A percentile compares a stretch with the other conserved stretches of the same genome.
These are phyloP conservation scores for Scolopax mira DNA, from an alignment of 2,113 vertebrate genomes.

Conservation along the genomic window DNA sequence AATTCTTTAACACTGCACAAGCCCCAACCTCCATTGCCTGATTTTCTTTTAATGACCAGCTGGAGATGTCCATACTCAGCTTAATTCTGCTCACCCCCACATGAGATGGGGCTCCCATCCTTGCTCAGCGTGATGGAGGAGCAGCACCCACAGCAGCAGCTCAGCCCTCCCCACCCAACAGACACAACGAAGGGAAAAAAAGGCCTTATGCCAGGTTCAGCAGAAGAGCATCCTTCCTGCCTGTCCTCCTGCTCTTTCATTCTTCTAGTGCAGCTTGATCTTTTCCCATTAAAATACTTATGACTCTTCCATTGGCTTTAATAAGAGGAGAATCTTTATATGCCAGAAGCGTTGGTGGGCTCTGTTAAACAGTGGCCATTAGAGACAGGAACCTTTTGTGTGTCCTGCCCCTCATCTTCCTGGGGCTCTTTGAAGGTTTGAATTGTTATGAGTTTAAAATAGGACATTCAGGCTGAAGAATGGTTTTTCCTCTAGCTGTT, in stretches of 20 bases:
- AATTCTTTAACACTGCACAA: not conserved
- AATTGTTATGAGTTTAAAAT: not conserved
- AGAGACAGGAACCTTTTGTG: not conserved
- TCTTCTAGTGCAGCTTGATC: not conserved
- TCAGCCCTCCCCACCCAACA: not conserved
- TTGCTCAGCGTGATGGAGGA: not conserved
- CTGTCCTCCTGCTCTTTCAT: not conserved
- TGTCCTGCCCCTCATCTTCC: not conserved
- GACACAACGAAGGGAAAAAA: not conserved
- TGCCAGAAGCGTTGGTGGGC: not conserved
- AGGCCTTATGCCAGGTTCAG: not conserved
- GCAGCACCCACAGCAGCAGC: accelerated
- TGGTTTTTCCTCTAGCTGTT: not conserved
- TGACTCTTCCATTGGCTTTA: not conserved
- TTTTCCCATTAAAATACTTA: not conserved
- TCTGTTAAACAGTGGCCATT: not conserved
- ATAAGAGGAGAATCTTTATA: not conserved
- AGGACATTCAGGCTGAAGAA: not conserved
- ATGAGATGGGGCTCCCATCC: accelerated
- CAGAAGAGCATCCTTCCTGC: not conserved
- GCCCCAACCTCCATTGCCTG: not conserved
- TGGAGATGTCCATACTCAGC: not conserved
- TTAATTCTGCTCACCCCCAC: not conserved
- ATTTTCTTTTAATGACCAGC: not conserved
- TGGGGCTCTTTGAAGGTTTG: not conserved